Percentiles rank a stretch among this genome's conserved stretches.
Conservation (phyloP, 2,113 vertebrate genomes). For the Pelmatolapia mariae region DNA sequence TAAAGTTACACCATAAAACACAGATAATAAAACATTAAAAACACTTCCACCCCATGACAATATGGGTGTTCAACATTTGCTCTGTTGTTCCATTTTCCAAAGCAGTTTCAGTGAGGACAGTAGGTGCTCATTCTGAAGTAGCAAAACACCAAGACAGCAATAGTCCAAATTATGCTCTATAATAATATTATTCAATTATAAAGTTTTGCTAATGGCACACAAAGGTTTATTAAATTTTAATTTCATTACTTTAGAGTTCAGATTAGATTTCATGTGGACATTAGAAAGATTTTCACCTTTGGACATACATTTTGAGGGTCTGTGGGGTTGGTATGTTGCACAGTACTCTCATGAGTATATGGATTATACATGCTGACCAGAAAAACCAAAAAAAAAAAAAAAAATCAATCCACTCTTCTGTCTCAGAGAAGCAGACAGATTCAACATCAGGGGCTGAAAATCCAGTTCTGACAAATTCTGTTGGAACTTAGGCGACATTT, state of each 20-base stretch:
- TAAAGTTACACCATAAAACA: not conserved
- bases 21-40: not conserved
- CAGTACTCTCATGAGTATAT: not conserved
- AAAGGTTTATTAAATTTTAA: not conserved
- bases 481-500: not conserved
- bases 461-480: not conserved
- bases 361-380: not conserved
- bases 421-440: not conserved
- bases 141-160: not conserved
- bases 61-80: not conserved
- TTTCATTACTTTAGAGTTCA: not conserved
- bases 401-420: not conserved
- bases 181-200: not conserved
- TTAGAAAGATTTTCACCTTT: not conserved
- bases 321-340: not conserved
- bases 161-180: rapidly evolving
- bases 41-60: not conserved
- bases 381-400: not conserved
- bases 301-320: not conserved
- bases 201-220: not conserved
- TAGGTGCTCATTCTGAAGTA: not conserved
- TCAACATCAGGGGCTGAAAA: not conserved
- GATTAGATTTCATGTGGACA: not conserved
- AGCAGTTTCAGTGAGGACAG: not conserved
- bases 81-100: not conserved